Base-by-base conservation (phyloP, 2,113 vertebrate genomes). In the Elachura formosa region DNA sequence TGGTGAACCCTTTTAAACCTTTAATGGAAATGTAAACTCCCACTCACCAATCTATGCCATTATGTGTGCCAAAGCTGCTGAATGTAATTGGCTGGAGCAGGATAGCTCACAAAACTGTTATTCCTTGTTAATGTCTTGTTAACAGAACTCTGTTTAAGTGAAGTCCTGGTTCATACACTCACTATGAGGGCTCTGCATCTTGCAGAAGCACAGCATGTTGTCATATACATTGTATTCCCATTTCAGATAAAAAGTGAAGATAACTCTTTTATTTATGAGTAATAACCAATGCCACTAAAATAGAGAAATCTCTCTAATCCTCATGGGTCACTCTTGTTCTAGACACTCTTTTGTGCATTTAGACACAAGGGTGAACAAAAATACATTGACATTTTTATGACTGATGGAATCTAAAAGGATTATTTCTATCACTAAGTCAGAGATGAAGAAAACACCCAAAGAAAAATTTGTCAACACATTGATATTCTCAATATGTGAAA, bases 21-120 rank as follows among this genome's bases (percentile, higher is more conserved):
- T 88, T 92, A 86, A 76, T 80, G 79, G 76, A 93, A 88, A 90
- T 2, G 12, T 85, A 73, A 91, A 93, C 83, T 92, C 79, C 49
- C 43, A 67, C 92, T 93, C 84, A 69, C 71, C 43, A 87, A 34
- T 69, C 54, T 82, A 41, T 83, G 90, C 80, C 85, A 62, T 83
- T 72, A 55, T 83, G 52, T 52, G 63, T 90, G 72, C 76, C 55
- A 88, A 88, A 92, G 14, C 34, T 73, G 24, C 75, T 94, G 1
- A 49, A 69, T 62, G 41, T 54, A 93, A 93, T 83, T 85, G 67
- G 21, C 46, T 85, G 45, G 58, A 43, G 51, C 72, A 88, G 46
- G 51, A 72, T 14, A 75, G 25, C 58, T 93, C 68, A 68, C 84
- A 85, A 64, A 94, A 52, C 31, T 91, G 66, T 24, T 87, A n/a